These are phyloP conservation scores for Globicephala melas DNA, from an alignment of 2,113 vertebrate genomes.

Conservation along the genomic window DNA sequence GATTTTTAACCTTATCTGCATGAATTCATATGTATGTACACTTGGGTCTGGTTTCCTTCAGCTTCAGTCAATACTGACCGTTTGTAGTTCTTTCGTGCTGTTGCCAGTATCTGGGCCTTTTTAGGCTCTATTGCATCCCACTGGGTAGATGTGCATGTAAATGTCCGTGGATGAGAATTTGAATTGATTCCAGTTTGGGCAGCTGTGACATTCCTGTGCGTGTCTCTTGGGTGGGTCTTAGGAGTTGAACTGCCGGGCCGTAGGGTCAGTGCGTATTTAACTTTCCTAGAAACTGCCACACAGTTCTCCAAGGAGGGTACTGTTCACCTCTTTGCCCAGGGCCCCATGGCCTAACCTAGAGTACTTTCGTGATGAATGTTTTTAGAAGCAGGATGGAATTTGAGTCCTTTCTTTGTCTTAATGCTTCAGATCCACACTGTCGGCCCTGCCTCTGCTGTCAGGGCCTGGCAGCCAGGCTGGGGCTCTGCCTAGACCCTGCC, in stretches of 20 bases:
- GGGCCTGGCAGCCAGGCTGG: not conserved
- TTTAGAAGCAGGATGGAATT: not conserved
- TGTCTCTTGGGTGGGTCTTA: not conserved
- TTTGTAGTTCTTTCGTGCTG: accelerated
- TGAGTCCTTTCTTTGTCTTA: not conserved
- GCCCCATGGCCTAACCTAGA: not conserved
- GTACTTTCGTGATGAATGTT: not conserved
- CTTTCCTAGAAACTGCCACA: not conserved
- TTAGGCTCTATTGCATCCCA: not conserved
- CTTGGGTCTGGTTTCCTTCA: not conserved
- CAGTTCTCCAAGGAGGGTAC: not conserved
- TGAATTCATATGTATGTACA: not conserved
- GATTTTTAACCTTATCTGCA: not conserved
- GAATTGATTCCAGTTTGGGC: not conserved
- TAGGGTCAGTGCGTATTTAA: not conserved
- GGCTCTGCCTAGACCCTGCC: not conserved
- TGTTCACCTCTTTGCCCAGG: not conserved
- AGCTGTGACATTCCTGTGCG: not conserved
- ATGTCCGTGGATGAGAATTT: accelerated
- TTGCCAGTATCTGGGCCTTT: not conserved
- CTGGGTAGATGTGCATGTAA: not conserved
- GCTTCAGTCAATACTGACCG: not conserved
- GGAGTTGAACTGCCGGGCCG: not conserved
- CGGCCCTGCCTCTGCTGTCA: not conserved
- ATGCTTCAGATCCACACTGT: not conserved